Evolutionary conservation across 1,140 invertebrate genomes (phyloP), one percentile per base, ranked within the genome.

Genomic region (Coenobita brevimanus): DNA sequence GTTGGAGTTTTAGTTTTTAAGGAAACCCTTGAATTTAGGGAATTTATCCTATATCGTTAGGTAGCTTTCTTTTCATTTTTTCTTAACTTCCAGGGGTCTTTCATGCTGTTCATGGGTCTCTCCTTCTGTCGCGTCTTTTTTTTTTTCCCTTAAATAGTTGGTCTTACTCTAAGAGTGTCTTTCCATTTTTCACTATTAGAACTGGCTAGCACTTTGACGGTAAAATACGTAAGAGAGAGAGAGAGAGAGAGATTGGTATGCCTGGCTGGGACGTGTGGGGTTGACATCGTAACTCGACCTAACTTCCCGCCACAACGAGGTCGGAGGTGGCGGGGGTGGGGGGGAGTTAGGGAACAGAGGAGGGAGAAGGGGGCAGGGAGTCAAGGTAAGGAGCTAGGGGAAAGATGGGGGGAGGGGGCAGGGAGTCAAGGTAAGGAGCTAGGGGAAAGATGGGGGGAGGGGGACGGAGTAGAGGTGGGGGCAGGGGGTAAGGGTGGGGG

Each of bases 231-330:
- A n/a, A n/a, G n/a, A 50, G 46, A 50, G 46, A 50, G 46, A 50
- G 46, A 6, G 46, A 6, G 46, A 50, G 46, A 50, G 46, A 33
- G 30, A 60, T 81, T 64, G 41, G 54, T 62, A 81, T 62, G 54
- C 54, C 54, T 30, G n/a, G 57, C 24, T 15, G 27, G 57, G 27
- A 36, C 78, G 62, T 38, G 57, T 81, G 78, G 54, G 30, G 78
- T 81, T 81, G 78, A 81, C 78, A 81, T 62, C 30, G 24, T 81
- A 81, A 81, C 78, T 60, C 33, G 60, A n/a, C 78, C 57, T 38
- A 81, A 81, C 78, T 81, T 81, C 17, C 78, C 78, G n/a, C 21
- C 17, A 81, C 78, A 81, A 81, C 60, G 54, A 81, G 54, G 57
- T 57, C 54, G 38, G 69, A 38, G 69, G 41, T 24, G 41, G 69